phyloP scores from a whole-genome alignment of 2,113 vertebrate genomes.

The Coregonus clupeaformis region DNA sequence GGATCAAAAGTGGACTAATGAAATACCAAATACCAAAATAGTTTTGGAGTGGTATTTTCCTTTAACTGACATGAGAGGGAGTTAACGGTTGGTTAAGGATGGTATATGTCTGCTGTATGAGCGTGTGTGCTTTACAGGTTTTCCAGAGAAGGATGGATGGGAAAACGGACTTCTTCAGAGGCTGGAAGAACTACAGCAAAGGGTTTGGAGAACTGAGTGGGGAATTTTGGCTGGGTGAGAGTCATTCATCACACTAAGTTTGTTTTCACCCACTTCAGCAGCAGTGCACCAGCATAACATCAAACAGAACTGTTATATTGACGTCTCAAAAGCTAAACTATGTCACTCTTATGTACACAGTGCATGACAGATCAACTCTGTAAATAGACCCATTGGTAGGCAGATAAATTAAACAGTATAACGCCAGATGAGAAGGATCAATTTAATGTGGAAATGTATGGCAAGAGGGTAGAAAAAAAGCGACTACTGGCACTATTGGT shows the following conservation, averaged over 20 bases:
- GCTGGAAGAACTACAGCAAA: conserved; percentile 76
- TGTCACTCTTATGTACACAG: background rate
- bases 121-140: conserved; percentile 67
- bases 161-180: conserved; percentile 79
- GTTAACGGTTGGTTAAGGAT: no score
- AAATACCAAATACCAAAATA: no score
- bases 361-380: background rate
- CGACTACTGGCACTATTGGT: background rate
- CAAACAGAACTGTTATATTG: background rate
- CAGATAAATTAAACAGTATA: background rate
- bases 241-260: no score
- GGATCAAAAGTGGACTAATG: no score
- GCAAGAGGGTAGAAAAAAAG: background rate
- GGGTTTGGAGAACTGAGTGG: conserved; percentile 81
- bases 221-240: conserved; percentile 90
- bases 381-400: background rate
- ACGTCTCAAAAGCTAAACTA: background rate
- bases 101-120: conserved; percentile 7
- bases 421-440: background rate
- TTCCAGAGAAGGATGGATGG: conserved; percentile 89
- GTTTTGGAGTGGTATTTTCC: no score
- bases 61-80: no score
- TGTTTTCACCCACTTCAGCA: background rate
- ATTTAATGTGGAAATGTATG: conserved; percentile 3
- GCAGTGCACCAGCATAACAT: background rate